These are phyloP conservation scores for Siphamia tubifer DNA, from an alignment of 2,113 vertebrate genomes.

Conservation along the genomic window DNA sequence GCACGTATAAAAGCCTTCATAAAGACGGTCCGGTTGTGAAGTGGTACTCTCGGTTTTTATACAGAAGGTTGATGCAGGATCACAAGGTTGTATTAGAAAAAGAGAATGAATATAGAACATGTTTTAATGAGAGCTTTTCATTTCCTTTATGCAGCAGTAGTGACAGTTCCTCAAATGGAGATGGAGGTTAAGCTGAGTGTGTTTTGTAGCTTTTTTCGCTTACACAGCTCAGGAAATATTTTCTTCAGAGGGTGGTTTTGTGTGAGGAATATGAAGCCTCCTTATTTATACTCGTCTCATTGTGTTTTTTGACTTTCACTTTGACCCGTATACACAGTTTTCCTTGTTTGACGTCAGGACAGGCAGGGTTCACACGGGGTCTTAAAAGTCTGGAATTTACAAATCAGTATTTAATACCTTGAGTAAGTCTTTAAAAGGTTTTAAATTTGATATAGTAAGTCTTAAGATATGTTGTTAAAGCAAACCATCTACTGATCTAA, in stretches of 20 bases:
- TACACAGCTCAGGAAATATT: neutral
- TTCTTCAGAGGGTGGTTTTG: neutral
- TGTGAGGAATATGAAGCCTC: constrained; percentile 13
- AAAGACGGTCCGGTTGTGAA: too few species aligned
- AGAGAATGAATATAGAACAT: neutral
- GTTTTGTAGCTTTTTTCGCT: constrained; percentile 5
- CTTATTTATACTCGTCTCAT: constrained; percentile 24
- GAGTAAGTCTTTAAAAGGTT: too few species aligned
- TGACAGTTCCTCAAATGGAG: neutral
- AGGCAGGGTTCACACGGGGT: too few species aligned
- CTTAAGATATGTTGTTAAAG: too few species aligned
- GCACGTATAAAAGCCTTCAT: too few species aligned
- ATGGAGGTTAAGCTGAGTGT: constrained; percentile 24
- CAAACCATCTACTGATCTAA: too few species aligned
- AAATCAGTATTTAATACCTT: too few species aligned
- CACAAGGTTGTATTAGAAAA: neutral
- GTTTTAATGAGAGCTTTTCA: neutral
- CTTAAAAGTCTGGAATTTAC: too few species aligned
- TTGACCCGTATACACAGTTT: constrained; percentile 47
- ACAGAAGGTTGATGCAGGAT: neutral
- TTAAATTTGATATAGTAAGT: too few species aligned
- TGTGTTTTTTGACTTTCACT: constrained; percentile 7
- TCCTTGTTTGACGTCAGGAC: constrained; percentile 18
- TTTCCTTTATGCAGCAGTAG: neutral
- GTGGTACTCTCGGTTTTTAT: neutral